Conservation (phyloP, 2,797 vertebrate genomes). For the Lepilemur septentrionalis region DNA sequence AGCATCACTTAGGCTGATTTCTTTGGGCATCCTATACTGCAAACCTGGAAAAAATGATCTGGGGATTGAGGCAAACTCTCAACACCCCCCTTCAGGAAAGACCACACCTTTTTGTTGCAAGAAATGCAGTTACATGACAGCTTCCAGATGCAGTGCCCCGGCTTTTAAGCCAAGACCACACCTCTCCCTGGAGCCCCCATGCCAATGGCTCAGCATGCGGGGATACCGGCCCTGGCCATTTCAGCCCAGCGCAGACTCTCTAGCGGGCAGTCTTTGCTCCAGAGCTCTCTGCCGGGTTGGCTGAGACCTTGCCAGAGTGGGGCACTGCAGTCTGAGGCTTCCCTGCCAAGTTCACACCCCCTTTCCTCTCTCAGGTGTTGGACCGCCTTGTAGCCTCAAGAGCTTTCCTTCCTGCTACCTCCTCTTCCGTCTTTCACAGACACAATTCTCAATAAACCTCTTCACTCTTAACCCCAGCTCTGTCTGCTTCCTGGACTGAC, state of each 20-base stretch:
- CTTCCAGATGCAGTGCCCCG: not conserved
- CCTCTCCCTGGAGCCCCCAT: not conserved
- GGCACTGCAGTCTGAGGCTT: not conserved
- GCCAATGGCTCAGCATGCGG: not conserved
- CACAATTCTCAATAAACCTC: not conserved
- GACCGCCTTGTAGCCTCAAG: not conserved
- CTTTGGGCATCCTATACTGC: not conserved
- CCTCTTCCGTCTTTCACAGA: not conserved
- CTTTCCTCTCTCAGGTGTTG: not conserved
- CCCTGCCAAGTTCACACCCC: not conserved
- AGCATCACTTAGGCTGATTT: not conserved
- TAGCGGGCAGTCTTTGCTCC: not conserved
- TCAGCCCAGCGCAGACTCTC: not conserved
- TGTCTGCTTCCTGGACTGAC: not conserved
- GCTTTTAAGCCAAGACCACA: not conserved
- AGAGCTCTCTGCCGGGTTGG: not conserved
- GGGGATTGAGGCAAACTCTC: not conserved
- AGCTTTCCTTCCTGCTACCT: not conserved
- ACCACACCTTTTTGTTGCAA: not conserved
- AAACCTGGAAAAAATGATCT: not conserved
- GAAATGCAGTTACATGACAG: not conserved
- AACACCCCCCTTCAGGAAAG: not conserved
- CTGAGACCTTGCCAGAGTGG: not conserved
- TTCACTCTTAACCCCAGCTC: not conserved
- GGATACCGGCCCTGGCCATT: not conserved